Evolutionary conservation across 2,113 vertebrate species (phyloP).

Genomic region (Potamarius usumacintae): DNA sequence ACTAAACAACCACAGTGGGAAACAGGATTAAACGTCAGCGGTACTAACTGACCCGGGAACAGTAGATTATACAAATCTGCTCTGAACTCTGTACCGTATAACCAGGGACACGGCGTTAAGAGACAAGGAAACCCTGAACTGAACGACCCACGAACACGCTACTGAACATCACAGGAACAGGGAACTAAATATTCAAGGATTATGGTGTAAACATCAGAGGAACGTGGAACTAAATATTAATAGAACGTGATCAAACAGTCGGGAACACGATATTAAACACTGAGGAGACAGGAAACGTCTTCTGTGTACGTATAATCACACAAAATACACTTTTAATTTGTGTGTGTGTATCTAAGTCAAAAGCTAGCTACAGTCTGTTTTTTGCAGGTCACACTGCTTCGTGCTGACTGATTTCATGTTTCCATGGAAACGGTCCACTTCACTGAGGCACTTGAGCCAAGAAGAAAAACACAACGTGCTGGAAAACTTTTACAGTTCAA

Average conservation of each 20-base stretch:
- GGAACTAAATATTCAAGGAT: background rate
- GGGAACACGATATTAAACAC: background rate
- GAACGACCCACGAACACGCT: background rate
- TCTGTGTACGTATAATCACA: no score
- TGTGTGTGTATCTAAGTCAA: background rate
- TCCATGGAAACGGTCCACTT: background rate
- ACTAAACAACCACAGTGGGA: background rate
- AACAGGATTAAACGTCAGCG: no score
- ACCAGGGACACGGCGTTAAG: background rate
- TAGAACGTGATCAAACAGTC: background rate
- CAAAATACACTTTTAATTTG: no score
- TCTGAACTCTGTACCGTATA: background rate
- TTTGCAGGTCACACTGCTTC: background rate
- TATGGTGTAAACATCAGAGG: background rate
- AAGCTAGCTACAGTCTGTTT: background rate
- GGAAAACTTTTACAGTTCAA: background rate
- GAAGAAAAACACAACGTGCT: background rate
- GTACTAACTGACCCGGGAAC: no score
- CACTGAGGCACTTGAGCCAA: background rate
- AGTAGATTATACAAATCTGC: no score
- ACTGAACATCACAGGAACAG: background rate
- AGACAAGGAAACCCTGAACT: background rate
- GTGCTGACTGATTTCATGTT: background rate
- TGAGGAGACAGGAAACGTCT: background rate
- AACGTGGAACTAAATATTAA: background rate